These are phyloP conservation scores for Upupa epops DNA, from an alignment of 2,113 vertebrate genomes.

Conservation along the genomic window DNA sequence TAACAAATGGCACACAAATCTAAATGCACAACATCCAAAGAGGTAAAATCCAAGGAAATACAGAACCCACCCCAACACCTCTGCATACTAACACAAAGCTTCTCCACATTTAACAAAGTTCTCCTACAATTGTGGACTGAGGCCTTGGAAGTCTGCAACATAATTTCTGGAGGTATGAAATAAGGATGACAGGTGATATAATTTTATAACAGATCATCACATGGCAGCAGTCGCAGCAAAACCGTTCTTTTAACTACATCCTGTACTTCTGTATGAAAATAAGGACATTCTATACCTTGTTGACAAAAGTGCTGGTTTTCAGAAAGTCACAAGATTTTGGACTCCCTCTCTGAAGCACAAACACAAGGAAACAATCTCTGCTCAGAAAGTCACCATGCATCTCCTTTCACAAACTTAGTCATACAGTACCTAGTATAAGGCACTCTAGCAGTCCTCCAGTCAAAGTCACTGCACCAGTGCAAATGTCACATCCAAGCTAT, in stretches of 20 bases:
- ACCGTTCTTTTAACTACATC: not conserved
- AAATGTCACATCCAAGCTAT: not conserved
- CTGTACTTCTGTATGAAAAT: no score
- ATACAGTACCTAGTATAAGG: not conserved
- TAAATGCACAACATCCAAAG: not conserved
- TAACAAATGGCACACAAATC: not conserved
- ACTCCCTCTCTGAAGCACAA: not conserved
- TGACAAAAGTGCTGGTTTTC: not conserved
- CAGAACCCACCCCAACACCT: not conserved
- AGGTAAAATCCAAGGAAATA: not conserved
- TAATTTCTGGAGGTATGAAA: not conserved
- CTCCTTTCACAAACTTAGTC: not conserved
- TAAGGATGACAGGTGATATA: not conserved
- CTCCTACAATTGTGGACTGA: not conserved
- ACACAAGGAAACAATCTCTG: not conserved
- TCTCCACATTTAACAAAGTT: not conserved
- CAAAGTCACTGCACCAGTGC: not conserved
- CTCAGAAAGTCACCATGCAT: not conserved
- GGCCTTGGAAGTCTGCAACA: not conserved
- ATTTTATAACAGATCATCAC: not conserved
- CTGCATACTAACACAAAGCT: not conserved
- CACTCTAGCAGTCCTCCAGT: not conserved
- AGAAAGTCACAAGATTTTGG: not conserved
- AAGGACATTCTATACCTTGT: not conserved
- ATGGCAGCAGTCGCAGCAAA: not conserved